Evolutionary conservation across 2,113 vertebrate genomes (phyloP).

Genomic region (Noturus placidus): DNA sequence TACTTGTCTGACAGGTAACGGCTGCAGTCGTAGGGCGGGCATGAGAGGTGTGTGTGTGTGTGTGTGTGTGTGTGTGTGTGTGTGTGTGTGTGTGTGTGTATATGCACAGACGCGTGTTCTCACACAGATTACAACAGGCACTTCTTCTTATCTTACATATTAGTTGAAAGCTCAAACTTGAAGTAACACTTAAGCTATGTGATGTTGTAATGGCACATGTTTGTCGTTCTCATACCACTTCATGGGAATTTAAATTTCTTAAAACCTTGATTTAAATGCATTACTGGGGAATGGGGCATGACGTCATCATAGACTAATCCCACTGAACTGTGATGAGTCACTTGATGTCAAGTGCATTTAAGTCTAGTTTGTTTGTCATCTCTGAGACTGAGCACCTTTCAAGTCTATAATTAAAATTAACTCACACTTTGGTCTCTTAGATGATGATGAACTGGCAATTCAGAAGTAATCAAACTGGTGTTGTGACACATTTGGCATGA

Average conservation of each 20-base stretch:
- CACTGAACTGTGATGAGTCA: slow-evolving; percentile 23
- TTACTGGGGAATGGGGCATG: neutral
- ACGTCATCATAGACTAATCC: neutral
- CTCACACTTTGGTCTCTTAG: neutral
- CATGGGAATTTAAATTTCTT: neutral
- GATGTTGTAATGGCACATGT: slow-evolving; percentile 1
- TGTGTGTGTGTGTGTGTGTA: slow-evolving; percentile 11
- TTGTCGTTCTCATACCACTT: neutral
- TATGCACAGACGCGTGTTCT: neutral
- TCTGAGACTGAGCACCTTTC: neutral
- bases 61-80: neutral
- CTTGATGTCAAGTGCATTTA: slow-evolving; percentile 35
- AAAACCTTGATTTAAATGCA: neutral
- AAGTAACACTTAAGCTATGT: neutral
- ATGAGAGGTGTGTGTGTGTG: slow-evolving; percentile 32
- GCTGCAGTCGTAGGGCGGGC: slow-evolving; percentile 40
- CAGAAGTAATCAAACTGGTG: neutral
- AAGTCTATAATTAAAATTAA: neutral
- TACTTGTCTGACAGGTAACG: slow-evolving; percentile 55
- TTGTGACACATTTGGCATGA: neutral
- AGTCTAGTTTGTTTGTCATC: neutral
- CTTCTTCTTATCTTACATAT: slow-evolving; percentile 3
- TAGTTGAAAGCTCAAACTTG: neutral
- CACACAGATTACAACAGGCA: slow-evolving; percentile 21
- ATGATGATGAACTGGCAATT: neutral